Conservation (phyloP, 2,888 invertebrate species). For the Plutella xylostella region DNA sequence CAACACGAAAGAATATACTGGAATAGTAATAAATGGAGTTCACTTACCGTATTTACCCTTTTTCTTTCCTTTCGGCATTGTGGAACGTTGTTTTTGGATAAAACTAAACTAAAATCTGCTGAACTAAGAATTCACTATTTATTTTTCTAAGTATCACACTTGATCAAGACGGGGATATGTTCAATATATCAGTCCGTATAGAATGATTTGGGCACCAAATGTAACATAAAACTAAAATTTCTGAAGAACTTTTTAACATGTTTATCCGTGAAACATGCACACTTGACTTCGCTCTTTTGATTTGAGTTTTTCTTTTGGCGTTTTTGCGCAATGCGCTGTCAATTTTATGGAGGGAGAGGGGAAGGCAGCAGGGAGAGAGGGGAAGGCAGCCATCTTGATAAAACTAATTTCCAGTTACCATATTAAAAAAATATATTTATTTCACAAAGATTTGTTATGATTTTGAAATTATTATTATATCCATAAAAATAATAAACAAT, state of each 20-base stretch:
- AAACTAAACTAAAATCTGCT: constrained; percentile 55
- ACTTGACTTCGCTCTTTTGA: constrained; percentile 55
- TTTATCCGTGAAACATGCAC: constrained; percentile 67
- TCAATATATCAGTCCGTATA: constrained; percentile 77
- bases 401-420: too few species aligned
- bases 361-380: background rate
- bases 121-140: constrained; percentile 68
- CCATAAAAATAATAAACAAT: too few species aligned
- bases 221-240: constrained; percentile 77
- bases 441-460: too few species aligned
- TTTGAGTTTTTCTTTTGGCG: too few species aligned
- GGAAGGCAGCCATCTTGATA: constrained; percentile 39
- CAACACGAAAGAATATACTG: constrained; percentile 10
- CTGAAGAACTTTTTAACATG: constrained; percentile 83
- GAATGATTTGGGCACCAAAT: constrained; percentile 78
- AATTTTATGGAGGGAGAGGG: background rate
- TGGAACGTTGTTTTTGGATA: constrained; percentile 33
- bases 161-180: constrained; percentile 86
- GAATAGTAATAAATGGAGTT: constrained; percentile 12
- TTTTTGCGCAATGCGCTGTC: constrained; percentile 37
- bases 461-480: too few species aligned
- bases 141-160: constrained; percentile 57
- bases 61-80: constrained; percentile 83
- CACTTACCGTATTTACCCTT: constrained; percentile 79
- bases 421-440: too few species aligned